Conservation (phyloP, 2,888 invertebrate genomes). For the Disparrhopalites patrizii region DNA sequence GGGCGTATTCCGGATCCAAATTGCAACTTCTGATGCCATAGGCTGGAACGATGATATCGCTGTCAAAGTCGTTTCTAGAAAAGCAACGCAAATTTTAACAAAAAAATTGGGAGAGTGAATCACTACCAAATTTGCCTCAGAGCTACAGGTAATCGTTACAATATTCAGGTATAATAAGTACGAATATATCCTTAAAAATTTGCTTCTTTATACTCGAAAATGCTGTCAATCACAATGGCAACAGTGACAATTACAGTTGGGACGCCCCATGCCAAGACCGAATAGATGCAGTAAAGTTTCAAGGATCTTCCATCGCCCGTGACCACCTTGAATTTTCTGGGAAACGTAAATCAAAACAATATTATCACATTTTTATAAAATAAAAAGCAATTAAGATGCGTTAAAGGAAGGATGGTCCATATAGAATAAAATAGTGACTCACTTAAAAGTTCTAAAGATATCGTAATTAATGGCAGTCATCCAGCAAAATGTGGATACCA, state of each 20-base stretch:
- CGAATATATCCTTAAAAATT: no score
- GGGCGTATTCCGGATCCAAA: conserved; percentile 36
- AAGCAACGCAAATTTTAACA: no score
- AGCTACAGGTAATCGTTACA: no score
- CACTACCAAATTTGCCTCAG: no score
- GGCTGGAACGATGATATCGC: conserved; percentile 41
- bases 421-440: background rate
- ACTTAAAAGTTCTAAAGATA: conserved; percentile 45
- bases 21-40: conserved; percentile 40
- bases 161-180: no score
- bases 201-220: conserved; percentile 40
- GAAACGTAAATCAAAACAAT: background rate
- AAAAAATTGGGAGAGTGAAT: no score
- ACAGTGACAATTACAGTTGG: conserved; percentile 38
- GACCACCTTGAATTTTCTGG: conserved; percentile 42
- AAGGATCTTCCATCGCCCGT: conserved; percentile 40
- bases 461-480: conserved; percentile 42
- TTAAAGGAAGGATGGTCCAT: background rate
- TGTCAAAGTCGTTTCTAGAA: conserved; percentile 41
- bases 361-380: background rate
- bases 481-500: conserved; percentile 41
- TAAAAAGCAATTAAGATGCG: background rate
- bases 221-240: conserved; percentile 34
- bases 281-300: conserved; percentile 38
- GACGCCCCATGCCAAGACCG: conserved; percentile 37